Conservation (phyloP, 2,888 invertebrate genomes). For the Iphiclides podalirius region DNA sequence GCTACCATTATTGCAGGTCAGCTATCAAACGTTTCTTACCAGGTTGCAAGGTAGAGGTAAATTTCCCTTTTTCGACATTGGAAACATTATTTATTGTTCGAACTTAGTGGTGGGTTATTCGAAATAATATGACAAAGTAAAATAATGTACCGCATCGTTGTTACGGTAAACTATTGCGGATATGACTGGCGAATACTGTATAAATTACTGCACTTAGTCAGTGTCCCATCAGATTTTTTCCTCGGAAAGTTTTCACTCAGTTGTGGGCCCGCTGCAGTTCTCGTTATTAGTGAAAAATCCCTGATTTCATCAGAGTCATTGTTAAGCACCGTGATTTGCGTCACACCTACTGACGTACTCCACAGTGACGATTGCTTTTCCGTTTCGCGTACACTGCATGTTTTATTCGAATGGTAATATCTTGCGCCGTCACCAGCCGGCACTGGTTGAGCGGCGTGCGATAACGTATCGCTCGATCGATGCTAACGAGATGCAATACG, state of each 20-base stretch:
- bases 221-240: constrained; percentile 1
- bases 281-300: constrained; percentile 10
- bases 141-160: no score
- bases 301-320: constrained; percentile 4
- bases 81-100: no score
- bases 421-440: background rate
- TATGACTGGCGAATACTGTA: constrained; percentile 1
- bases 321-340: constrained; percentile 14
- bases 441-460: constrained; percentile 1
- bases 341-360: constrained; percentile 28
- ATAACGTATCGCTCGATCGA: constrained; percentile 1
- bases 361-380: background rate
- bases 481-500: constrained; percentile 31
- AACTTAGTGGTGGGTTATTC: no score
- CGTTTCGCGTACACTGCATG: constrained; percentile 7
- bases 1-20: no score
- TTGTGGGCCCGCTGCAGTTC: constrained; percentile 3
- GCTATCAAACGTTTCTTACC: no score
- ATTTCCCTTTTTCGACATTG: no score
- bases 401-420: background rate
- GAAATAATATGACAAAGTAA: no score
- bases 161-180: constrained; percentile 1
- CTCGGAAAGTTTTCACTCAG: constrained; percentile 19
- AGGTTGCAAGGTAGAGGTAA: no score
- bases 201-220: constrained; percentile 10